Percentiles rank a stretch among this genome's conserved stretches.
Conservation (phyloP, 2,797 vertebrate genomes). For the Morelia viridis region DNA sequence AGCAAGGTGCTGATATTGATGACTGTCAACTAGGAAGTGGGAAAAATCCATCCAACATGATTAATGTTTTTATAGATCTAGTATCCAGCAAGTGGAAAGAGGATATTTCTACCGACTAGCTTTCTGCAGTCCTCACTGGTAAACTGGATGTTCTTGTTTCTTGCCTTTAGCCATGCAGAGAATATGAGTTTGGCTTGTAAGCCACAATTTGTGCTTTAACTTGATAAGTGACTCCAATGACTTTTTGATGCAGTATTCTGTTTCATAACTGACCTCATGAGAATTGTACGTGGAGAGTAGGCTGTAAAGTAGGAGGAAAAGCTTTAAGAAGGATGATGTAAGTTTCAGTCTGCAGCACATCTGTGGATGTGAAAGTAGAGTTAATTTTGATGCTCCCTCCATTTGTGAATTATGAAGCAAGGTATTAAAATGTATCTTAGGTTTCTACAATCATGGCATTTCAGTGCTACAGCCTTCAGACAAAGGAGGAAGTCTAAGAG, state of each 20-base stretch:
- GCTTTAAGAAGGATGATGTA: background rate
- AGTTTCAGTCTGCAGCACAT: constrained; percentile 6
- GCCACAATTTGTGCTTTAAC: background rate
- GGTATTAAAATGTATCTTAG: background rate
- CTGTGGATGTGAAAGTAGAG: background rate
- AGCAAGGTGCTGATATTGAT: background rate
- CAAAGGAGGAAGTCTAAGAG: background rate
- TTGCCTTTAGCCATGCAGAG: background rate
- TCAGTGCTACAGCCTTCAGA: background rate
- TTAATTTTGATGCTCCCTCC: constrained; percentile 1
- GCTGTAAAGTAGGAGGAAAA: background rate
- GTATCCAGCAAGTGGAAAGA: background rate
- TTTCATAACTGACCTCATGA: background rate
- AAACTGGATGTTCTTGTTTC: background rate
- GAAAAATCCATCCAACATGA: background rate
- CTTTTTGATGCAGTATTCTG: background rate
- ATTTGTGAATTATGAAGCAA: background rate
- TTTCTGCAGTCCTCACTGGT: background rate
- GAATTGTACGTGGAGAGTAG: background rate
- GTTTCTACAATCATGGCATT: fast-evolving
- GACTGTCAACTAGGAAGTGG: background rate
- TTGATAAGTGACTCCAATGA: background rate
- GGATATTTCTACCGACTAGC: background rate
- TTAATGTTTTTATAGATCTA: background rate
- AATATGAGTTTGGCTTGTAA: background rate